A percentile compares a stretch with the other conserved stretches of the same genome.
Conservation (phyloP, 2,888 invertebrate species). For the Toxonevra muliebris region DNA sequence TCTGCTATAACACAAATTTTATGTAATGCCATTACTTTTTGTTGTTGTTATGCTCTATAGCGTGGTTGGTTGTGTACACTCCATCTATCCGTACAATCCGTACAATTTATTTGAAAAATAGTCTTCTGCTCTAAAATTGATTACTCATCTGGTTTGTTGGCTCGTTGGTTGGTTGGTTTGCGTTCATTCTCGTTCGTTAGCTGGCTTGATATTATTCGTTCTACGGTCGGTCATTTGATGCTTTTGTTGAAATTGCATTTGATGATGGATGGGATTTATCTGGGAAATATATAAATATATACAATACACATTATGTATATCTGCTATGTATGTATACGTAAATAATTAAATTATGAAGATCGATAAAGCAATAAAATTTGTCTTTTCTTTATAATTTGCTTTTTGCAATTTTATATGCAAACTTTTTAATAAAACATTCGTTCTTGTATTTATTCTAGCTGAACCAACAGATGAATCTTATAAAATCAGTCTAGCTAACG, state of each 20-base stretch:
- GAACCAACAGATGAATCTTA: slow-evolving; percentile 38
- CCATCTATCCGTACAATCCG: too few relatives aligned
- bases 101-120: too few relatives aligned
- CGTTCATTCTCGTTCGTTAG: background rate
- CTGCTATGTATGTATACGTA: background rate
- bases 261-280: background rate
- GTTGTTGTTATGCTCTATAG: too few relatives aligned
- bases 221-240: slow-evolving; percentile 3
- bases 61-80: slow-evolving; percentile 20
- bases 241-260: background rate
- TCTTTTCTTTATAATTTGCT: background rate
- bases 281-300: slow-evolving; percentile 5
- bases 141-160: background rate
- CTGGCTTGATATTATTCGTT: background rate
- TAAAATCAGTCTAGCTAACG: slow-evolving; percentile 21
- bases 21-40: too few relatives aligned
- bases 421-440: slow-evolving; percentile 6
- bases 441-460: slow-evolving; percentile 34
- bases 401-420: slow-evolving; percentile 14
- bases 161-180: background rate
- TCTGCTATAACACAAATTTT: background rate
- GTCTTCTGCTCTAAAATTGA: too few relatives aligned
- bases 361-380: too few relatives aligned
- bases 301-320: background rate
- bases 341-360: background rate